Evolutionary conservation across 2,113 vertebrate genomes (phyloP).

Genomic region (Setophaga petechia): DNA sequence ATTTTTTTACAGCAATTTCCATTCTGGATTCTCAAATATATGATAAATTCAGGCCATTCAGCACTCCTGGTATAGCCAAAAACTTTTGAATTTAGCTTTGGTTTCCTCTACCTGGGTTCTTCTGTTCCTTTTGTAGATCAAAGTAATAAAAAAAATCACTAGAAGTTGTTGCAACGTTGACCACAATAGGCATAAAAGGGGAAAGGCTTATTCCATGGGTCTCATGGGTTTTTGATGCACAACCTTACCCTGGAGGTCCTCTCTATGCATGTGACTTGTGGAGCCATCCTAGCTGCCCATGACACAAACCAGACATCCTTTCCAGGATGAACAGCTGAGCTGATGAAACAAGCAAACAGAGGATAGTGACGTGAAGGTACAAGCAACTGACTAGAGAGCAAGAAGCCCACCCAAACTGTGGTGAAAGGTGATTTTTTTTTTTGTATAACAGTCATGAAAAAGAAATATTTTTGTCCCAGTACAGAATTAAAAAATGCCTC

Average conservation of each 20-base stretch:
- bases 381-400: not conserved
- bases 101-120: not conserved
- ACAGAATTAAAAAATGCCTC: not conserved
- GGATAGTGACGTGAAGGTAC: not conserved
- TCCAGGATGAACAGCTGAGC: constrained; percentile 21
- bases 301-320: constrained; percentile 36
- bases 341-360: not conserved
- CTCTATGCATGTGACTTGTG: not conserved
- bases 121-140: not conserved
- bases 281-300: constrained; percentile 3
- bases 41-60: not conserved
- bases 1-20: not conserved
- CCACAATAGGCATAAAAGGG: not conserved
- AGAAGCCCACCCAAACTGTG: not conserved
- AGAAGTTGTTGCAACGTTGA: not conserved
- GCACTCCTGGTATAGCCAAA: not conserved
- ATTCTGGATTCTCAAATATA: not conserved
- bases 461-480: not conserved
- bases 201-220: not conserved
- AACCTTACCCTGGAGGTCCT: not conserved
- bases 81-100: not conserved
- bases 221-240: not conserved
- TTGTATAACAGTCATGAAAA: not conserved
- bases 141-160: not conserved
- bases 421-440: not conserved